Conservation (phyloP, 2,888 invertebrate genomes). For the Eudasyphora cyanicolor region DNA sequence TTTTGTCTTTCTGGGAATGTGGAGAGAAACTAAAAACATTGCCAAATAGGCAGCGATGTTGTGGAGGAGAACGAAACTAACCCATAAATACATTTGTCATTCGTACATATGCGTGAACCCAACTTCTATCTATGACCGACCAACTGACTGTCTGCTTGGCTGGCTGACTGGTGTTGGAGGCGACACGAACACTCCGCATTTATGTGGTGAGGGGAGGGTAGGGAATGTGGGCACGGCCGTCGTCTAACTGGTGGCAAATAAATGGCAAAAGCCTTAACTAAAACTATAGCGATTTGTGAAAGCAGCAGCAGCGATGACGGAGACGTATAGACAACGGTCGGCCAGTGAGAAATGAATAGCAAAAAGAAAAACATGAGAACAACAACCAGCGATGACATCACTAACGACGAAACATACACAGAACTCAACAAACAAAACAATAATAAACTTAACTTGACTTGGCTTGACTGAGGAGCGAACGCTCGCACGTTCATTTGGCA, state of each 20-base stretch:
- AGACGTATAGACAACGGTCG: background rate
- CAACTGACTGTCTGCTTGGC: background rate
- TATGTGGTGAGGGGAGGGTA: background rate
- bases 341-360: background rate
- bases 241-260: slow-evolving; percentile 18
- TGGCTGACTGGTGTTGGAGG: background rate
- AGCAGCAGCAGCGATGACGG: slow-evolving; percentile 19
- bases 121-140: background rate
- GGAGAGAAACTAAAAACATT: background rate
- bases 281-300: slow-evolving; percentile 29
- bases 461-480: slow-evolving; percentile 20
- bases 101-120: slow-evolving; percentile 14
- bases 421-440: no score
- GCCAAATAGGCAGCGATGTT: background rate
- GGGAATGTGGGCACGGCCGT: background rate
- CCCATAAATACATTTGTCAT: background rate
- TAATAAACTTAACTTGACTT: slow-evolving; percentile 39
- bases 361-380: slow-evolving; percentile 44
- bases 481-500: background rate
- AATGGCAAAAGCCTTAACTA: slow-evolving; percentile 50
- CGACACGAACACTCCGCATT: background rate
- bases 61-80: background rate
- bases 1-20: background rate
- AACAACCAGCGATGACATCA: slow-evolving; percentile 58
- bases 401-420: no score